phyloP scores from a whole-genome alignment of 2,797 vertebrate species.

The Gymnothorax javanicus region DNA sequence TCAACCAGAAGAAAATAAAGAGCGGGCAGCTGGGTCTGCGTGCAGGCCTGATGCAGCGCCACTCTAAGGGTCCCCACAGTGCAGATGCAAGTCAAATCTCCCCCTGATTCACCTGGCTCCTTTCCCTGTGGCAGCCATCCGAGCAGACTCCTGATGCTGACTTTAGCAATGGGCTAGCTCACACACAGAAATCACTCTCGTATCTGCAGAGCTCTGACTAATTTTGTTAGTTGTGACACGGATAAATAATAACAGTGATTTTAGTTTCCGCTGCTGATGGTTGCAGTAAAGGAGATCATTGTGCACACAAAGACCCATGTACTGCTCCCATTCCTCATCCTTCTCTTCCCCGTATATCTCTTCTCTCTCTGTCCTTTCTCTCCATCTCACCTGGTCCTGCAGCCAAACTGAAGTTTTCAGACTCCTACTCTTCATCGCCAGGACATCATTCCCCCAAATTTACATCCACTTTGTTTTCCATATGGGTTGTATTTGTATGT shows the following conservation, averaged over 20 bases:
- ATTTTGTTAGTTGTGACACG: slow-evolving; percentile 50
- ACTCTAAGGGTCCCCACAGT: not conserved
- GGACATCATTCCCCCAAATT: slow-evolving; percentile 57
- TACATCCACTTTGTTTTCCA: slow-evolving; percentile 55
- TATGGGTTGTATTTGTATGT: too few relatives aligned
- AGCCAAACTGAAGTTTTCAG: slow-evolving; percentile 61
- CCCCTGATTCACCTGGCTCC: slow-evolving; percentile 47
- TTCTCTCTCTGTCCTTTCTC: slow-evolving; percentile 35
- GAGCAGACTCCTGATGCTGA: slow-evolving; percentile 55
- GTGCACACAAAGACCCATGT: slow-evolving; percentile 48
- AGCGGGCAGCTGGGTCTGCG: not conserved
- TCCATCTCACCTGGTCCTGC: slow-evolving; percentile 35
- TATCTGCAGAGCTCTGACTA: slow-evolving; percentile 64
- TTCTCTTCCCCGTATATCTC: slow-evolving; percentile 14
- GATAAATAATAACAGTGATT: slow-evolving; percentile 42
- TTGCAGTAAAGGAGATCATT: slow-evolving; percentile 57
- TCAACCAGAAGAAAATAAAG: not conserved
- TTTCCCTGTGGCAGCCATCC: slow-evolving; percentile 50
- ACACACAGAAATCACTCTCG: slow-evolving; percentile 67
- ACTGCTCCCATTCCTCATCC: slow-evolving; percentile 31
- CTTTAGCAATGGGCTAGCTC: slow-evolving; percentile 62
- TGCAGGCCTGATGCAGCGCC: not conserved
- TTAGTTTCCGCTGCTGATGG: slow-evolving; percentile 56
- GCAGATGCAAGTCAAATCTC: not conserved
- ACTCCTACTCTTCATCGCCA: slow-evolving; percentile 35